Evolutionary conservation across 2,888 invertebrate genomes (phyloP).

Genomic region (Eulithis testata): DNA sequence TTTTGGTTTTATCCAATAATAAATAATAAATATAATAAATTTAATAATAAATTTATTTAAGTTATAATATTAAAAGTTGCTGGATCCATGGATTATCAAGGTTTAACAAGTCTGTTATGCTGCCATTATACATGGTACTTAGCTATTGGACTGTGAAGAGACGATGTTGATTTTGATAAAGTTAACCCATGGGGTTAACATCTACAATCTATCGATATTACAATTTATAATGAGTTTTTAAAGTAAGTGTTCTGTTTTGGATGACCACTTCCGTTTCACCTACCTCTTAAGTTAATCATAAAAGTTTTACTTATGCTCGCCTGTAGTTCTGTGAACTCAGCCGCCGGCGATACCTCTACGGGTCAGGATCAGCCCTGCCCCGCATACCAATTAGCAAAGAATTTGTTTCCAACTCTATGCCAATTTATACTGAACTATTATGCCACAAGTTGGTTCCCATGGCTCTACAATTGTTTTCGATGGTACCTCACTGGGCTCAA

Average conservation of each 20-base stretch:
- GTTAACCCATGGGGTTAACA: too few species aligned
- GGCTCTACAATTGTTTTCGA: conserved; percentile 75
- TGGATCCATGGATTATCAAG: too few species aligned
- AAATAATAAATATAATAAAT: too few species aligned
- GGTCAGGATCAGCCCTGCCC: conserved; percentile 31
- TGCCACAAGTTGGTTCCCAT: conserved; percentile 67
- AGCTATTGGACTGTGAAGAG: too few species aligned
- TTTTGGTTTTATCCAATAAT: too few species aligned
- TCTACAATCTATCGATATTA: too few species aligned
- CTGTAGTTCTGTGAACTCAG: conserved; percentile 24
- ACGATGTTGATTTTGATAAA: too few species aligned
- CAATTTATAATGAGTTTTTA: too few species aligned
- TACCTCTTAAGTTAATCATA: conserved; percentile 15
- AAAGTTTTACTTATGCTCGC: conserved; percentile 17
- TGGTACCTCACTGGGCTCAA: conserved; percentile 66
- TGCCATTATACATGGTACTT: too few species aligned
- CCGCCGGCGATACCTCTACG: conserved; percentile 24
- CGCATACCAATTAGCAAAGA: conserved; percentile 55
- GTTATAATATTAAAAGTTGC: too few species aligned
- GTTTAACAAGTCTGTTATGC: too few species aligned
- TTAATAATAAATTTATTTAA: too few species aligned
- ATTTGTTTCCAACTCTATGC: conserved; percentile 59
- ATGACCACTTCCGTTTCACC: conserved; percentile 1
- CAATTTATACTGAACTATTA: conserved; percentile 66
- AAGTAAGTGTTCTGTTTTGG: neutral